These are phyloP conservation scores for Luffia ferchaultella DNA, from an alignment of 2,888 invertebrate genomes.

Conservation along the genomic window DNA sequence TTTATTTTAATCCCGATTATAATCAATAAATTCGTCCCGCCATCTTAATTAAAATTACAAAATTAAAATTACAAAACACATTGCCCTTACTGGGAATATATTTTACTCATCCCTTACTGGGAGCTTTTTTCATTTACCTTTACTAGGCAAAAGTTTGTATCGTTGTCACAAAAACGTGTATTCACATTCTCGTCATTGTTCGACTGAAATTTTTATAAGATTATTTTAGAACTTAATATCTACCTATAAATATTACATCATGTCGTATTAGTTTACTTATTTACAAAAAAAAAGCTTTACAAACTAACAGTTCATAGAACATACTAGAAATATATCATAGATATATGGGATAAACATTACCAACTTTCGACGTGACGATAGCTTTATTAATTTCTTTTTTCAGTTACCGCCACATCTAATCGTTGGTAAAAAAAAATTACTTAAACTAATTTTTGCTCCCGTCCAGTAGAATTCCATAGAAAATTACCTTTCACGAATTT, in stretches of 20 bases:
- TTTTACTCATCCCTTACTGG: neutral
- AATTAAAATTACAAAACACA: no score
- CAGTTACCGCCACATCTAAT: conserved; percentile 29
- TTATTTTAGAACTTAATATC: no score
- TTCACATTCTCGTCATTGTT: no score
- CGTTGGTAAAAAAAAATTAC: conserved; percentile 54
- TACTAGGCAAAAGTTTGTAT: no score
- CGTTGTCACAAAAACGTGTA: no score
- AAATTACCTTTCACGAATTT: conserved; percentile 66
- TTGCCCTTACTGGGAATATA: neutral
- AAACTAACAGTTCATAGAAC: conserved; percentile 88
- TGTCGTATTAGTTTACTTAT: no score
- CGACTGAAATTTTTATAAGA: no score
- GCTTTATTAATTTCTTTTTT: conserved; percentile 19
- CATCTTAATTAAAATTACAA: neutral
- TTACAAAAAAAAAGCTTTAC: neutral
- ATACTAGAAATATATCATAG: conserved; percentile 97
- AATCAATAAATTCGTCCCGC: neutral
- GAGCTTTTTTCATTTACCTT: no score
- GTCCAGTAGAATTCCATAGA: conserved; percentile 54
- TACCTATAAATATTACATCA: no score
- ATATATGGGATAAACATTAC: conserved; percentile 95
- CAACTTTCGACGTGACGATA: conserved; percentile 50
- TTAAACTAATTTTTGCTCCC: conserved; percentile 34
- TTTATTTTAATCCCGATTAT: conserved; percentile 12